Conservation (phyloP, 35 echinoderm and acorn worm species). For the Patiria miniata region DNA sequence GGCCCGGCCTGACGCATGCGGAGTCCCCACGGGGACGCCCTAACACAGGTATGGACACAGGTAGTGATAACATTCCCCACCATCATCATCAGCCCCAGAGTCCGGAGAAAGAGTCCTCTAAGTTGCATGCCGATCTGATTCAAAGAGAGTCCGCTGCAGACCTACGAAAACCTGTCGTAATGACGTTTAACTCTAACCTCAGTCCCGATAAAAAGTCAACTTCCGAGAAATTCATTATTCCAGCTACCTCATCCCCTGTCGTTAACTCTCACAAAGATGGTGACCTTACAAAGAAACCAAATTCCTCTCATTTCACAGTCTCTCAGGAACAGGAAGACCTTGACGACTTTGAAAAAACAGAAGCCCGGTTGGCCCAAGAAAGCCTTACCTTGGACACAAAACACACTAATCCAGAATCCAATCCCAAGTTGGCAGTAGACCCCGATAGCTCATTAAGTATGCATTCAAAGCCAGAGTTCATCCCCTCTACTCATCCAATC, state of each 20-base stretch:
- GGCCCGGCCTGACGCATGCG: background rate
- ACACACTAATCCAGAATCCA: background rate
- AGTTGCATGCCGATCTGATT: constrained; percentile 61
- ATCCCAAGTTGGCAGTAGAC: background rate
- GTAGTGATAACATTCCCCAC: background rate
- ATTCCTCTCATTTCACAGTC: no score
- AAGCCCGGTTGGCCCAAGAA: background rate
- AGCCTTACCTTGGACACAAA: background rate
- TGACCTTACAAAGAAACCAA: background rate
- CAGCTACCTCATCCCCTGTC: background rate
- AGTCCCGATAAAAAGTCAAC: constrained; percentile 38
- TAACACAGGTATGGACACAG: constrained; percentile 18
- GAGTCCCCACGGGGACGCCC: background rate
- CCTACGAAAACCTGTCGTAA: constrained; percentile 27
- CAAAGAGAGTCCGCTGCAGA: constrained; percentile 37
- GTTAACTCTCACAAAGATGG: background rate
- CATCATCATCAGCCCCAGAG: background rate
- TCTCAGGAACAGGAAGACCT: no score
- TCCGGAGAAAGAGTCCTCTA: constrained; percentile 61
- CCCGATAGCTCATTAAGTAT: constrained; percentile 5
- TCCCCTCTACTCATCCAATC: background rate
- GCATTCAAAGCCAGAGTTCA: background rate
- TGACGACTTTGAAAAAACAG: background rate
- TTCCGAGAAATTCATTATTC: background rate
- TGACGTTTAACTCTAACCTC: constrained; percentile 41